Conservation (phyloP, 2,113 vertebrate genomes). For the Sturnus vulgaris region DNA sequence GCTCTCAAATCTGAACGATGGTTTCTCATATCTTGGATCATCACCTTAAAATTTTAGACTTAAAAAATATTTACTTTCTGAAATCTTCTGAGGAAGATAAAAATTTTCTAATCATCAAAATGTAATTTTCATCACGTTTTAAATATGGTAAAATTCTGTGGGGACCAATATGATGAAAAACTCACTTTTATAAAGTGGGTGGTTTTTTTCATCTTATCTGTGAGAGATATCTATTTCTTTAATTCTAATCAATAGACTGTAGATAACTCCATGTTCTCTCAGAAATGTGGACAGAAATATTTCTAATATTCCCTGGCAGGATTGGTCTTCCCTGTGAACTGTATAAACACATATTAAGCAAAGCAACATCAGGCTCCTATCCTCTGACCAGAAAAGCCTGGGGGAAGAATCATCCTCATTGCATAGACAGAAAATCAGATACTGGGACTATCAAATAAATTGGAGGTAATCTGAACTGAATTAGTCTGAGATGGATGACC, state of each 20-base stretch:
- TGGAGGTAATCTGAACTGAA: background rate
- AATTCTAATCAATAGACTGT: background rate
- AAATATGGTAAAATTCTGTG: background rate
- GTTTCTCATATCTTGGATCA: background rate
- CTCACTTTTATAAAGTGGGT: background rate
- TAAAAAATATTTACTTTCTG: background rate
- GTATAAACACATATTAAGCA: background rate
- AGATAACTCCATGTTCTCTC: background rate
- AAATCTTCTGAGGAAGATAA: background rate
- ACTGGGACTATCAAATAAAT: background rate
- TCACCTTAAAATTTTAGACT: background rate
- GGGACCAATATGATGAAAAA: background rate
- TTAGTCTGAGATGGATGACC: background rate
- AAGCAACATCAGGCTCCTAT: background rate
- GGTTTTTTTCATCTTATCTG: background rate
- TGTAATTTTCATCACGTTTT: rapidly evolving
- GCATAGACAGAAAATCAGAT: background rate
- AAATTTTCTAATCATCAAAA: background rate
- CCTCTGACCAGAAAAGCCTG: background rate
- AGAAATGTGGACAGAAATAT: background rate
- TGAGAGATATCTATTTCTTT: background rate
- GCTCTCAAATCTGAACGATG: background rate
- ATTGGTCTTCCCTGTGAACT: background rate
- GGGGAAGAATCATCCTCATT: background rate
- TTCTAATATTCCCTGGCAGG: background rate